Conservation (phyloP, 35 echinoderm and acorn worm genomes). For the Ophioderma brevispina region DNA sequence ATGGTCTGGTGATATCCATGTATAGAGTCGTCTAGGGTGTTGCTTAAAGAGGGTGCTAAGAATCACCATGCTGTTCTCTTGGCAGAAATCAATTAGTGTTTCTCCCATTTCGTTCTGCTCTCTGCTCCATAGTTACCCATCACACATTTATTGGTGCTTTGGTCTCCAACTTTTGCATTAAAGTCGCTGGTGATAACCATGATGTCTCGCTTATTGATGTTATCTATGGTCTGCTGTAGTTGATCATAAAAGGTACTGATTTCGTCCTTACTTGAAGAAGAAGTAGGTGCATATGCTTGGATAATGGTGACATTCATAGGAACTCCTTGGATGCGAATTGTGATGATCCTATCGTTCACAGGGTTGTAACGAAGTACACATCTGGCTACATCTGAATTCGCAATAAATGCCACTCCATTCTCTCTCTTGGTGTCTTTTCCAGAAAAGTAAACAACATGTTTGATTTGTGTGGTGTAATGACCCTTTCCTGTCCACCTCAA, state of each 20-base stretch:
- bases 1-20: conserved; percentile 32
- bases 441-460: conserved; percentile 12
- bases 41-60: conserved; percentile 17
- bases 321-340: not conserved
- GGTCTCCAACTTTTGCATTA: conserved; percentile 19
- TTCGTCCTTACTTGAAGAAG: not conserved
- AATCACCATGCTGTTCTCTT: not conserved
- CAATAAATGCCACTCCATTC: not conserved
- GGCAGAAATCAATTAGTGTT: conserved; percentile 3
- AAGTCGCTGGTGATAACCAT: not conserved
- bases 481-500: not conserved
- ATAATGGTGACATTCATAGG: not conserved
- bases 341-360: no score
- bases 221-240: conserved; percentile 17
- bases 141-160: no score
- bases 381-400: no score
- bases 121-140: not conserved
- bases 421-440: not conserved
- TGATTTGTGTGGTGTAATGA: not conserved
- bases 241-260: not conserved
- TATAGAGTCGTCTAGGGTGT: conserved; percentile 22
- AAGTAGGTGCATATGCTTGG: not conserved
- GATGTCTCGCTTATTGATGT: conserved; percentile 10
- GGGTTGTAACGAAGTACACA: no score
- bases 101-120: conserved; percentile 23